phyloP scores from a whole-genome alignment of 2,888 invertebrate species.

The Drosophila mettleri region DNA sequence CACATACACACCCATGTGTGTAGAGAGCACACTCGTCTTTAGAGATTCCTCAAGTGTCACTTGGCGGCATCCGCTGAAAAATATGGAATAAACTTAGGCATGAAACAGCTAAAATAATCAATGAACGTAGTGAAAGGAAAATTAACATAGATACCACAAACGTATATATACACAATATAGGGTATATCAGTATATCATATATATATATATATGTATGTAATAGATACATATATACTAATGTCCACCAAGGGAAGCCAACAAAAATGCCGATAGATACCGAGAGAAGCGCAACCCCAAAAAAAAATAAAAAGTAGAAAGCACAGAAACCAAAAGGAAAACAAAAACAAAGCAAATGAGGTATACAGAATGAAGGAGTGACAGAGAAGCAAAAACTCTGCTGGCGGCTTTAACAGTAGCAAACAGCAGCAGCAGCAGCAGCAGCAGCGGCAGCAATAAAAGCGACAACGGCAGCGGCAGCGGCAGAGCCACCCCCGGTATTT shows the following conservation, averaged over 20 bases:
- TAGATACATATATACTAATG: constrained; percentile 32
- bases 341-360: constrained; percentile 52
- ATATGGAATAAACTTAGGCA: constrained; percentile 50
- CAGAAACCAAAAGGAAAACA: constrained; percentile 26
- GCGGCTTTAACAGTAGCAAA: constrained; percentile 42
- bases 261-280: constrained; percentile 77
- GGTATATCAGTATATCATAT: constrained; percentile 9
- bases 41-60: constrained; percentile 73
- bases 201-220: constrained; percentile 29
- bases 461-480: constrained; percentile 18
- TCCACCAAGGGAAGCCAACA: constrained; percentile 78
- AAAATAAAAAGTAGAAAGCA: constrained; percentile 13
- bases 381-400: constrained; percentile 25
- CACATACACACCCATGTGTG: neutral
- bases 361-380: constrained; percentile 16
- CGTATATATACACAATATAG: neutral
- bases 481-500: constrained; percentile 53
- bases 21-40: constrained; percentile 37
- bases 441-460: constrained; percentile 8
- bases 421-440: constrained; percentile 18
- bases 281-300: constrained; percentile 32
- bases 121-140: constrained; percentile 48
- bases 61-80: constrained; percentile 33
- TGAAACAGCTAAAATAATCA: constrained; percentile 50
- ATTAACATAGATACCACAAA: constrained; percentile 31